Evolutionary conservation across 37 sponge, comb jelly and placozoan genomes (phyloP).

Genomic region (Mnemiopsis leidyi): DNA sequence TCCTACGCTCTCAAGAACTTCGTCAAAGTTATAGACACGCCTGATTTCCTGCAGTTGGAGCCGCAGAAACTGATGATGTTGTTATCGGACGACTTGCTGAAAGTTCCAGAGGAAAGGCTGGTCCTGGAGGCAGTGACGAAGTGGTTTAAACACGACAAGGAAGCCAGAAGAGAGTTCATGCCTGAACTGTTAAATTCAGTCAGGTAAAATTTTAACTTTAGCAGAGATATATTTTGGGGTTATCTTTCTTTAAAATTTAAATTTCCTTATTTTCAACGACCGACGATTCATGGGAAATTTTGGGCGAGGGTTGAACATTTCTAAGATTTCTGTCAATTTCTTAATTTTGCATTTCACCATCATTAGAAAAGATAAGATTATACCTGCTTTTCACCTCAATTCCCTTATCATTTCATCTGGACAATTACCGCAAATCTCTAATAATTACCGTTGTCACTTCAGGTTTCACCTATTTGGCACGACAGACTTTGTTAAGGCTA

Average conservation of each 20-base stretch:
- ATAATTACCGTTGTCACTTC: not conserved
- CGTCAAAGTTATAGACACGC: not conserved
- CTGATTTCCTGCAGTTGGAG: constrained; percentile 1
- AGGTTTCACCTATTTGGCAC: constrained; percentile 65
- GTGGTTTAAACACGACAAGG: constrained; percentile 29
- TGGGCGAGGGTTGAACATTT: no score
- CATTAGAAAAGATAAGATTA: no score
- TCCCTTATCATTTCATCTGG: not conserved
- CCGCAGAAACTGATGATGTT: not conserved
- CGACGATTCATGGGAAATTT: no score
- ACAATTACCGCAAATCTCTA: not conserved
- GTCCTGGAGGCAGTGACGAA: constrained; percentile 21
- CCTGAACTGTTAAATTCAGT: constrained; percentile 28
- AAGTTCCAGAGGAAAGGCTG: constrained; percentile 13
- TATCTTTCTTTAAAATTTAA: no score
- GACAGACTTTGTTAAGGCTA: constrained; percentile 26
- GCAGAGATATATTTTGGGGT: no score
- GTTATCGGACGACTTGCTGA: constrained; percentile 1
- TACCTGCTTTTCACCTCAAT: no score
- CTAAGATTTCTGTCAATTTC: no score
- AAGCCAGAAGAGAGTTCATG: not conserved
- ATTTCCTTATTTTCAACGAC: no score
- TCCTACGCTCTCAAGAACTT: constrained; percentile 18
- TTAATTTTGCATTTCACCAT: no score
- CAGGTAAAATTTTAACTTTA: no score